A percentile compares a stretch with the other conserved stretches of the same genome.
These are phyloP conservation scores for Selene dorsalis DNA, from an alignment of 2,797 vertebrate genomes.

Conservation along the genomic window DNA sequence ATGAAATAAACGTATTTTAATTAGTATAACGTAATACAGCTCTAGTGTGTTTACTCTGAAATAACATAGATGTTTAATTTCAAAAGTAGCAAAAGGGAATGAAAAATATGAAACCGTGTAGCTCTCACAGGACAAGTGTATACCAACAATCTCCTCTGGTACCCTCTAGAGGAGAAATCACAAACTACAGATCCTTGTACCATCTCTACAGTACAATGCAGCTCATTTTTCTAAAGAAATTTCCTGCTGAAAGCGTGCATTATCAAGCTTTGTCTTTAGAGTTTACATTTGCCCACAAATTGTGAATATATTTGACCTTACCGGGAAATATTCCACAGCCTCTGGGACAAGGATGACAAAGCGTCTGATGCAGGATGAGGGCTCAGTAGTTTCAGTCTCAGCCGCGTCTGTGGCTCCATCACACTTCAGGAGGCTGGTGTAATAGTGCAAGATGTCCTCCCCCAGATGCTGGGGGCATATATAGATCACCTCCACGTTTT, in stretches of 20 bases:
- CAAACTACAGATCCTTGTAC: constrained; percentile 57
- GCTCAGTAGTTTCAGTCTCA: constrained; percentile 72
- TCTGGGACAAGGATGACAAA: constrained; percentile 93
- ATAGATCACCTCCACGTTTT: constrained; percentile 92
- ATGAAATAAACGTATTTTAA: constrained; percentile 58
- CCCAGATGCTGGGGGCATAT: constrained; percentile 86
- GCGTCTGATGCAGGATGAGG: constrained; percentile 82
- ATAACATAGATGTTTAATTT: constrained; percentile 56
- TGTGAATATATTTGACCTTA: constrained; percentile 76
- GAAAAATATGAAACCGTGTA: constrained; percentile 43
- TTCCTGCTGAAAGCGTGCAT: not conserved
- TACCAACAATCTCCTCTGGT: constrained; percentile 68
- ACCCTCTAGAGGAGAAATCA: constrained; percentile 79
- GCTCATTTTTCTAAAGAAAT: not conserved
- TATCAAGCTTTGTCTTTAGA: not conserved
- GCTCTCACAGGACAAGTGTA: constrained; percentile 25
- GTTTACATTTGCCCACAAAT: constrained; percentile 14
- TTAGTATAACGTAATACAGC: constrained; percentile 51
- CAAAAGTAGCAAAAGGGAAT: constrained; percentile 46
- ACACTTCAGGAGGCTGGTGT: constrained; percentile 87
- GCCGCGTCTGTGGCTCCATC: constrained; percentile 80
- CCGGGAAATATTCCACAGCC: constrained; percentile 90
- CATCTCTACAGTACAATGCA: not conserved
- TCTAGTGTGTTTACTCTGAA: constrained; percentile 59
- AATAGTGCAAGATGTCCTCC: constrained; percentile 88